Evolutionary conservation across 2,113 vertebrate species (phyloP), one percentile per base, ranked within the genome.

Genomic region (Callospermophilus lateralis): DNA sequence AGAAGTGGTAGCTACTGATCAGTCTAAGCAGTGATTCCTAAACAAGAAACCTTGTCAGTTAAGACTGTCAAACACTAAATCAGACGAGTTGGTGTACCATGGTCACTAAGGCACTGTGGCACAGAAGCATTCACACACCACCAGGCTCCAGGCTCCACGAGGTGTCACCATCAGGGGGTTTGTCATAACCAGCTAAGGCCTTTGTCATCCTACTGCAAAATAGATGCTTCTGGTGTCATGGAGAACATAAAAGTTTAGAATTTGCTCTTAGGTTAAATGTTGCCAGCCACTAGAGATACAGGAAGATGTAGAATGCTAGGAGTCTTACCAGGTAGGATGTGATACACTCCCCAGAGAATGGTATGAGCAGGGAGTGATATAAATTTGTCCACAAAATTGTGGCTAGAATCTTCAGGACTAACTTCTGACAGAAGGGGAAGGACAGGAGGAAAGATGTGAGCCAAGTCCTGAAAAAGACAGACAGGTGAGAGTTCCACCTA

Each of bases 1-100:
- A 30, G 65, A 76, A 48, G 6, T 83, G 22, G 51, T 95, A 65
- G 65, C 26, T 39, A 61, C 51, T 84, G 45, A 65, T 94, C 87
- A 63, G 90, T 97, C 94, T 42, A 13, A 84, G 70, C 78, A 89
- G 39, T 83, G 55, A 58, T 53, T 2, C 11, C 6, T 84, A 87
- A 85, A n/a, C 30, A 8, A 89, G 70, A 94, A 55, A 30, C 45
- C 68, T 65, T 90, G 73, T 70, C 63, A 77, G 26, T 68, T 91
- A 79, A 89, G 72, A 58, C 80, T 37, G 4, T 89, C 34, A 20
- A 26, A 26, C 13, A 19, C 0, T 83, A 30, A 73, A 39, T 72
- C 76, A 65, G 15, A 78, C 67, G 39, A 89, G 81, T 72, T 12
- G 83, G 16, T 79, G 19, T 17, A 26, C 34, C 37, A 0, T 78